Evolutionary conservation across 2,113 vertebrate genomes (phyloP).

Genomic region (Lepus americanus): DNA sequence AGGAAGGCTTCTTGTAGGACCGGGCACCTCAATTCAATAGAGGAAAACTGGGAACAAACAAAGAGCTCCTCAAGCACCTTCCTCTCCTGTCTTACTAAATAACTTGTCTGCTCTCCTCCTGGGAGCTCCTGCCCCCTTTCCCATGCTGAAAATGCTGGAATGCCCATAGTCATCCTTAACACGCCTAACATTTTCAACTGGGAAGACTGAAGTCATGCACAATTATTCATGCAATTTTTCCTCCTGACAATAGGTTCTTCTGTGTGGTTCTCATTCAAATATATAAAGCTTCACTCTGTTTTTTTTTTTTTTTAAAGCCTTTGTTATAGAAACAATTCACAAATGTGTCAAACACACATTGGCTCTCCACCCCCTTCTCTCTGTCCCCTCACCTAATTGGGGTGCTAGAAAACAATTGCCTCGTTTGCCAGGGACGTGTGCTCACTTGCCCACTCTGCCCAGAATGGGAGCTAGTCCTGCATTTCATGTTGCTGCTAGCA

Average conservation of each 20-base stretch:
- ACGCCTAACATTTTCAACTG: slow-evolving; percentile 51
- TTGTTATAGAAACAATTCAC: slow-evolving; percentile 83
- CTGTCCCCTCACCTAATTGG: slow-evolving; percentile 53
- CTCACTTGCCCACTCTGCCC: background rate
- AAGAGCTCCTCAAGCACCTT: background rate
- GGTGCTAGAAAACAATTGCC: slow-evolving; percentile 59
- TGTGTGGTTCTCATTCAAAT: slow-evolving; percentile 71
- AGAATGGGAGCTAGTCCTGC: background rate
- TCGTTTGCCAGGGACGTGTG: slow-evolving; percentile 18
- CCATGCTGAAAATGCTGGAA: slow-evolving; percentile 37
- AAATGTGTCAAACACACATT: slow-evolving; percentile 77
- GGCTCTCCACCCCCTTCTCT: slow-evolving; percentile 53
- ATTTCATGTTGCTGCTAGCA: background rate
- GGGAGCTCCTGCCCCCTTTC: background rate
- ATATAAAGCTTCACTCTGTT: slow-evolving; percentile 78
- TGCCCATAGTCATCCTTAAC: slow-evolving; percentile 41
- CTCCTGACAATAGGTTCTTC: slow-evolving; percentile 72
- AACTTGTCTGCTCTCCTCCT: background rate
- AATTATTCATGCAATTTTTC: slow-evolving; percentile 75
- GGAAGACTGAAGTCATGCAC: slow-evolving; percentile 79
- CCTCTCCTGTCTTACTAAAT: background rate
- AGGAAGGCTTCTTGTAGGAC: slow-evolving; percentile 10
- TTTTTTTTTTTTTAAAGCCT: slow-evolving; percentile 50
- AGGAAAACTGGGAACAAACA: background rate
- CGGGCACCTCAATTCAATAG: background rate